Conservation (phyloP, 2,113 vertebrate genomes). For the Microtus pennsylvanicus region DNA sequence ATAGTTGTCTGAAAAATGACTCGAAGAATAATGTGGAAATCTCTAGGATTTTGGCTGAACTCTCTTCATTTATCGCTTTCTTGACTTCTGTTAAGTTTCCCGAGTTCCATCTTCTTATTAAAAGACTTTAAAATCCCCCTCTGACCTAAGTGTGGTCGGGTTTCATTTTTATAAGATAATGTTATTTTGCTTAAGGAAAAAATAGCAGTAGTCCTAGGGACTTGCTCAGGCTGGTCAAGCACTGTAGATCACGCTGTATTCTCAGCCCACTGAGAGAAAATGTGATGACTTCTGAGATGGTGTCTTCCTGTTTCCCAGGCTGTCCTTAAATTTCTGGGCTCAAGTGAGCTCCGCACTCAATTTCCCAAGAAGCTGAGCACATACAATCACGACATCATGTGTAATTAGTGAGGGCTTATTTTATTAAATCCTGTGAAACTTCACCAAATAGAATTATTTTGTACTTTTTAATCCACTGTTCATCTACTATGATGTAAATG, state of each 20-base stretch:
- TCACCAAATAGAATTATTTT: background rate
- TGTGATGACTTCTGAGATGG: background rate
- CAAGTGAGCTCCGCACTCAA: background rate
- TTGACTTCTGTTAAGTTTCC: conserved; percentile 39
- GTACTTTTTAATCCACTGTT: background rate
- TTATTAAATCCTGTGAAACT: background rate
- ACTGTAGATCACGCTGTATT: background rate
- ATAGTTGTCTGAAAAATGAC: conserved; percentile 36
- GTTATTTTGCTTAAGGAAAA: conserved; percentile 4
- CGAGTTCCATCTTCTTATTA: background rate
- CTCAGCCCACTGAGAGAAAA: background rate
- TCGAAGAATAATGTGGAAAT: conserved; percentile 32
- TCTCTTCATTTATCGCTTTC: conserved; percentile 24
- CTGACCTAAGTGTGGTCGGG: background rate
- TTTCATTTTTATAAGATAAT: conserved; percentile 55
- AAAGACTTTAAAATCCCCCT: conserved; percentile 40
- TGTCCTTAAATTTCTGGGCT: background rate
- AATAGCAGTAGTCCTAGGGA: background rate
- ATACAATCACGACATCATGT: too few relatives aligned
- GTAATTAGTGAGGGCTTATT: background rate
- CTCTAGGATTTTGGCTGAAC: conserved; percentile 32
- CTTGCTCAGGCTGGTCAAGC: background rate
- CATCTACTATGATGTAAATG: background rate
- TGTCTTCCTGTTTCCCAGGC: background rate
- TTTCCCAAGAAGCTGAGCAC: background rate